Base-by-base conservation (phyloP, 2,797 vertebrate genomes). In the Lophius americanus region DNA sequence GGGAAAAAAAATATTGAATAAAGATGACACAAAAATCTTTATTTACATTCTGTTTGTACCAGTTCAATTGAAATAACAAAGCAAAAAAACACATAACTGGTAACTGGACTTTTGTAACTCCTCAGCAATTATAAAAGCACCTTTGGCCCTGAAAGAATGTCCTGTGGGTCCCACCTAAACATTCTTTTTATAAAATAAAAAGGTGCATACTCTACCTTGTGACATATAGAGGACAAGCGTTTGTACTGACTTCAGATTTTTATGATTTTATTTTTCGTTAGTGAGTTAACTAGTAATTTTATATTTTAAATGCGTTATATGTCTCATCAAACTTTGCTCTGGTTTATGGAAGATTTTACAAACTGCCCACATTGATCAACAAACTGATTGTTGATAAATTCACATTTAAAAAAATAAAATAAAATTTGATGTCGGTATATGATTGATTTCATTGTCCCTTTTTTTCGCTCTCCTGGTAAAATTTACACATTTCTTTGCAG, bases 11-110 rank as follows among this genome's bases (percentile, higher is more conserved):
- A 73, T 82, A 64, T 69, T 70, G 51, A 41, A 77, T 43, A 68
- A 60, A 52, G 51, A 59, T 48, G 57, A 60, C 35, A 74, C 41
- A 61, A 51, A 64, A 51, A 70, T 50, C 4, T 57, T 50, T 84
- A 81, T 85, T 73, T 88, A 90, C 78, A 89, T 83, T 86, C 56
- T 78, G 46, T 62, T 76, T 74, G 52, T 39, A 75, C 33, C 51
- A 71, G 54, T 72, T 78, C 2, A 54, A 13, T 68, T 61, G 57
- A 5, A 75, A 23, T 23, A 23, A 23, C 23, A 23, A 23, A 23
- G 23, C 23, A 23, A 65, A 62, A 64, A 75, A 63, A 58, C 64
- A 64, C 33, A 67, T 12, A 59, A 71, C 62, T 33, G 48, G 63
- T n/a, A 51, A 10, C 13, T 44, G 44, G 5, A 56, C 23, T 36